Percentiles rank a stretch among this genome's conserved stretches.
phyloP scores from a whole-genome alignment of 2,113 vertebrate species.

The Morphnarchus princeps region DNA sequence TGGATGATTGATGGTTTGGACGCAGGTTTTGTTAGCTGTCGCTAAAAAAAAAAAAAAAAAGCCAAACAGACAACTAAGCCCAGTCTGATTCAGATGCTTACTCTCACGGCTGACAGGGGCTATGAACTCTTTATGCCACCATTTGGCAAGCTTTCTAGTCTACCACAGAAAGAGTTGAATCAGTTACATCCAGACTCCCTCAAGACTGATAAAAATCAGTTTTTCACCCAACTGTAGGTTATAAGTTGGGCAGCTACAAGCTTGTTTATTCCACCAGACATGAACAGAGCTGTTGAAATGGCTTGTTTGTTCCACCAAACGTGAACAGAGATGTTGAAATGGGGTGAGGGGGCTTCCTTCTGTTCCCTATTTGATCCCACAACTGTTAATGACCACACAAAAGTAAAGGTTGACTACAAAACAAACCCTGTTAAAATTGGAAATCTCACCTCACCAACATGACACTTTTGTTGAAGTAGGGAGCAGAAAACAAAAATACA shows the following conservation, averaged over 20 bases:
- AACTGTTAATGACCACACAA: not conserved
- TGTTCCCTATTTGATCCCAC: not conserved
- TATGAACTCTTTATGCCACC: not conserved
- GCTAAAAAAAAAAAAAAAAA: not conserved
- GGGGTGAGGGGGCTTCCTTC: not conserved
- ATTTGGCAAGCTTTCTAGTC: not conserved
- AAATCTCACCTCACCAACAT: not conserved
- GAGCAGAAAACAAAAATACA: not conserved
- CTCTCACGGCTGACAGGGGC: accelerated
- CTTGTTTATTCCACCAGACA: not conserved
- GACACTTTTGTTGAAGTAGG: not conserved
- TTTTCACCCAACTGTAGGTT: not conserved
- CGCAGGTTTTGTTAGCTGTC: not conserved
- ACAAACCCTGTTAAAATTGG: not conserved
- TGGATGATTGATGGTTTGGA: not conserved
- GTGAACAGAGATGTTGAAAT: not conserved
- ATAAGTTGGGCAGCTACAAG: not conserved
- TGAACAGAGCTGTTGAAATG: not conserved
- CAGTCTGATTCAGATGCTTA: not conserved
- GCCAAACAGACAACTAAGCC: not conserved
- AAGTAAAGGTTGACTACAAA: not conserved
- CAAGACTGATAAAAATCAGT: not conserved
- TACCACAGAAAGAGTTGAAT: not conserved
- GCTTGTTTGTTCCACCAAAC: not conserved
- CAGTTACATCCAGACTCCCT: not conserved